phyloP scores from a whole-genome alignment of 2,888 invertebrate species.

The Taenaris catops region DNA sequence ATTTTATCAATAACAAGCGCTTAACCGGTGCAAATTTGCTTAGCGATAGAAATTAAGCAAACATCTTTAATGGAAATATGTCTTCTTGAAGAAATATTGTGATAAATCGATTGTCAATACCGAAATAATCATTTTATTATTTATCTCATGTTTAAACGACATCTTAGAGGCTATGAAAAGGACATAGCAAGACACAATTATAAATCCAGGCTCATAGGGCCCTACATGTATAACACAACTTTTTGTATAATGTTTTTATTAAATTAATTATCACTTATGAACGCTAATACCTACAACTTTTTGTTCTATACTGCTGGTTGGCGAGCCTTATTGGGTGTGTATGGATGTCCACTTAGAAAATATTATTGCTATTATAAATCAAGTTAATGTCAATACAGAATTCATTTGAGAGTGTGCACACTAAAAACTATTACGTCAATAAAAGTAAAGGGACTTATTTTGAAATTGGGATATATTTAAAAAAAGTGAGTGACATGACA shows the following conservation, averaged over 20 bases:
- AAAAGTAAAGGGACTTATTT: too few relatives aligned
- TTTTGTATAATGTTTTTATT: slow-evolving; percentile 14
- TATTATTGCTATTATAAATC: slow-evolving; percentile 25
- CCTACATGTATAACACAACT: slow-evolving; percentile 7
- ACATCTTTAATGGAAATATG: too few relatives aligned
- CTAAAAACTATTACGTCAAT: neutral
- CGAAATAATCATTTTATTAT: too few relatives aligned
- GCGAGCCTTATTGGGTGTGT: slow-evolving; percentile 19
- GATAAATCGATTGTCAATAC: too few relatives aligned
- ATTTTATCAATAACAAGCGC: too few relatives aligned
- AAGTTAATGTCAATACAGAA: slow-evolving; percentile 17
- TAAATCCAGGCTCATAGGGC: slow-evolving; percentile 5
- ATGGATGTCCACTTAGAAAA: slow-evolving; percentile 24
- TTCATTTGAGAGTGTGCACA: slow-evolving; percentile 13
- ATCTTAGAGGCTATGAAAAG: slow-evolving; percentile 3
- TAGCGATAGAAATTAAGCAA: too few relatives aligned
- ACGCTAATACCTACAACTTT: slow-evolving; percentile 20
- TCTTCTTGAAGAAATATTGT: too few relatives aligned
- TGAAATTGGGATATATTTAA: too few relatives aligned
- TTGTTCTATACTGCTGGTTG: slow-evolving; percentile 10
- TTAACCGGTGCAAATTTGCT: too few relatives aligned
- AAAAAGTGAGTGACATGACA: too few relatives aligned
- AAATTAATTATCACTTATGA: slow-evolving; percentile 19
- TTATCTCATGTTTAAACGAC: too few relatives aligned
- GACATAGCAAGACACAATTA: slow-evolving; percentile 1